Percentiles rank a stretch among this genome's conserved stretches.
Conservation (phyloP, 37 sponge, comb jelly and placozoan genomes). For the Agelas oroides region DNA sequence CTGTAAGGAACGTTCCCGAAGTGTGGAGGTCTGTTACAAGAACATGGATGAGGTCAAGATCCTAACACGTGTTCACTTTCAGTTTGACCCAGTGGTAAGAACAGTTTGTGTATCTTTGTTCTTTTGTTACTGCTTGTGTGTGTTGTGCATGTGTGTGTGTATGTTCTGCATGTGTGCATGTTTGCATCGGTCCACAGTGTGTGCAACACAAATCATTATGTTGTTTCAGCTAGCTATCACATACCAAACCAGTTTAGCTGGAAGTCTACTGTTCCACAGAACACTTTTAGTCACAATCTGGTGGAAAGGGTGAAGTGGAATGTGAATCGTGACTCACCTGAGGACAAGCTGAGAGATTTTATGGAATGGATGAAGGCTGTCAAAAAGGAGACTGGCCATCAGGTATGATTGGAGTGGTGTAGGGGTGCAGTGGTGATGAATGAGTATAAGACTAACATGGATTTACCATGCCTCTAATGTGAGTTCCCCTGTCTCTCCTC, state of each 20-base stretch:
- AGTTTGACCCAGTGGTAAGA: conserved; percentile 42
- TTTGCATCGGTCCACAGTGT: too few relatives aligned
- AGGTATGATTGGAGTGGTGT: conserved; percentile 21
- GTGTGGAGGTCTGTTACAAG: conserved; percentile 23
- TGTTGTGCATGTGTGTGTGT: too few relatives aligned
- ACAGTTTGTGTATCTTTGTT: too few relatives aligned
- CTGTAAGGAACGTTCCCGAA: conserved; percentile 27
- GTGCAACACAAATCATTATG: too few relatives aligned
- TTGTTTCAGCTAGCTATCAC: too few relatives aligned
- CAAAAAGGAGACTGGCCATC: conserved; percentile 64
- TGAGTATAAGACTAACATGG: too few relatives aligned
- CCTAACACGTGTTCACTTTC: conserved; percentile 63
- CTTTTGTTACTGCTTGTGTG: too few relatives aligned
- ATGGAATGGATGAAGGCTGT: conserved; percentile 80
- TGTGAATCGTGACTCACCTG: conserved; percentile 73
- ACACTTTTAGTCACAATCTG: conserved; percentile 61
- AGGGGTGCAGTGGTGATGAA: too few relatives aligned
- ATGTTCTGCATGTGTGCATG: too few relatives aligned
- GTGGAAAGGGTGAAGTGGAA: conserved; percentile 84
- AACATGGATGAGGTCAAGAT: conserved; percentile 54
- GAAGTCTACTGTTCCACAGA: neutral
- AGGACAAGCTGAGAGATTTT: conserved; percentile 87
- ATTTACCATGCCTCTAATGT: too few relatives aligned
- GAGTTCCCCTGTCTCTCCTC: too few relatives aligned
- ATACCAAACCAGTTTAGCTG: too few relatives aligned